Evolutionary conservation across 2,113 vertebrate species (phyloP).

Genomic region (Megaceryle maxima): DNA sequence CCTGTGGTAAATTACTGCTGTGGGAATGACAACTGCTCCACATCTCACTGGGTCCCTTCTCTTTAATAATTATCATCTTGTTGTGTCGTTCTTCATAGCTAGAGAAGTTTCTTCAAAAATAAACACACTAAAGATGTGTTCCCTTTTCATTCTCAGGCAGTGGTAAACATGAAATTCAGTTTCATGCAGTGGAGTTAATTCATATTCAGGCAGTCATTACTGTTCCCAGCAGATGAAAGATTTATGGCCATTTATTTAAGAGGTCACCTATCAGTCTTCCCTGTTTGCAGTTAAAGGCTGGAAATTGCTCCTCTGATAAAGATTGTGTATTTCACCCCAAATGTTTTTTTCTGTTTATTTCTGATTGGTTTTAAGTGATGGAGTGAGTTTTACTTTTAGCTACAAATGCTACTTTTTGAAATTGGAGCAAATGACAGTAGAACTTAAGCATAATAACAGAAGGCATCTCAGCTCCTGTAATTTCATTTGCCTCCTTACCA

Average conservation of each 20-base stretch:
- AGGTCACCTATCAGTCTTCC: not conserved
- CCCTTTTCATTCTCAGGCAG: not conserved
- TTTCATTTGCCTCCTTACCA: not conserved
- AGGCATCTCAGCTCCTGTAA: not conserved
- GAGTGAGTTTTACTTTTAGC: slow-evolving; percentile 14
- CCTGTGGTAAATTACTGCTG: not conserved
- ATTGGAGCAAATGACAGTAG: not conserved
- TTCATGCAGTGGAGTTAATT: not conserved
- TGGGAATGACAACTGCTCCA: not conserved
- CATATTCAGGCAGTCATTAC: not conserved
- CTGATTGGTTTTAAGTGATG: not conserved
- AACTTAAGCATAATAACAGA: not conserved
- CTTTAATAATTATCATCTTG: slow-evolving; percentile 3
- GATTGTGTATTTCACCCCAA: not conserved
- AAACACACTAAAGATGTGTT: not conserved
- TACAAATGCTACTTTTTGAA: slow-evolving; percentile 14
- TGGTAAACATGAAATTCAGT: not conserved
- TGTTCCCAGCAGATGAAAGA: not conserved
- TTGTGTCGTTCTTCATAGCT: not conserved
- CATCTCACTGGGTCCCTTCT: not conserved
- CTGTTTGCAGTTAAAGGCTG: not conserved
- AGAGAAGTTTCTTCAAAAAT: not conserved
- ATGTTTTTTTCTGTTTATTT: slow-evolving; percentile 17
- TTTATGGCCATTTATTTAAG: not conserved
- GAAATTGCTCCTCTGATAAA: not conserved